These are phyloP conservation scores for Hycleus phaleratus DNA, from an alignment of 1,140 invertebrate genomes.

Conservation along the genomic window DNA sequence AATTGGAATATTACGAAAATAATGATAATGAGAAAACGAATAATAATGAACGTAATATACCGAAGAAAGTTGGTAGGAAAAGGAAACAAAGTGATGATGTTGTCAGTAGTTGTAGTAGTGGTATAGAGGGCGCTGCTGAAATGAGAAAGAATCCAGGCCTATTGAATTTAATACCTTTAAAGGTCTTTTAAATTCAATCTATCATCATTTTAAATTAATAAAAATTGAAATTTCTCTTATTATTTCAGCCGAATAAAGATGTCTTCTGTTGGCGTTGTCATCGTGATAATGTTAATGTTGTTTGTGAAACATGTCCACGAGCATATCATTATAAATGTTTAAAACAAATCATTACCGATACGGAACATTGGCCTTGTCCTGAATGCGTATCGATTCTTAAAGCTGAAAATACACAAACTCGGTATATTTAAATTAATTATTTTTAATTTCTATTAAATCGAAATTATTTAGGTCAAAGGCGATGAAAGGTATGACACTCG, in stretches of 20 bases:
- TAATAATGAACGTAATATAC: neutral
- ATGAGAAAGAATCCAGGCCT: slow-evolving; percentile 5
- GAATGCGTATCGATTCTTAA: slow-evolving; percentile 75
- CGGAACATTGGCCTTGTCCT: slow-evolving; percentile 72
- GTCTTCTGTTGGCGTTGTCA: slow-evolving; percentile 87
- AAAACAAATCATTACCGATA: slow-evolving; percentile 45
- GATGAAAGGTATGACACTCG: slow-evolving; percentile 63
- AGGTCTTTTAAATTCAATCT: neutral
- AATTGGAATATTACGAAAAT: slow-evolving; percentile 19
- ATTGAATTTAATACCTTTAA: neutral
- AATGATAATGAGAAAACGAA: slow-evolving; percentile 9
- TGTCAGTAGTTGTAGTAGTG: slow-evolving; percentile 6
- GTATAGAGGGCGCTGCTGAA: slow-evolving; percentile 11
- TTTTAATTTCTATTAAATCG: slow-evolving; percentile 1
- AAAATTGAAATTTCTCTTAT: neutral
- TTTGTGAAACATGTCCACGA: slow-evolving; percentile 78
- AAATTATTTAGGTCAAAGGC: slow-evolving; percentile 51
- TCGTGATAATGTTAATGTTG: slow-evolving; percentile 53
- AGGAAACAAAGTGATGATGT: slow-evolving; percentile 12
- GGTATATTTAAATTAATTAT: slow-evolving; percentile 23
- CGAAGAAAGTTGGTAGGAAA: slow-evolving; percentile 15
- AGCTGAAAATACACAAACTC: slow-evolving; percentile 65
- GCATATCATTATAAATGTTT: slow-evolving; percentile 77
- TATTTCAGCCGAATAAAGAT: slow-evolving; percentile 48
- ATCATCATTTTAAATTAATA: neutral